Evolutionary conservation across 2,797 vertebrate genomes (phyloP), one percentile per base, ranked within the genome.

Genomic region (Chaunax sp.): DNA sequence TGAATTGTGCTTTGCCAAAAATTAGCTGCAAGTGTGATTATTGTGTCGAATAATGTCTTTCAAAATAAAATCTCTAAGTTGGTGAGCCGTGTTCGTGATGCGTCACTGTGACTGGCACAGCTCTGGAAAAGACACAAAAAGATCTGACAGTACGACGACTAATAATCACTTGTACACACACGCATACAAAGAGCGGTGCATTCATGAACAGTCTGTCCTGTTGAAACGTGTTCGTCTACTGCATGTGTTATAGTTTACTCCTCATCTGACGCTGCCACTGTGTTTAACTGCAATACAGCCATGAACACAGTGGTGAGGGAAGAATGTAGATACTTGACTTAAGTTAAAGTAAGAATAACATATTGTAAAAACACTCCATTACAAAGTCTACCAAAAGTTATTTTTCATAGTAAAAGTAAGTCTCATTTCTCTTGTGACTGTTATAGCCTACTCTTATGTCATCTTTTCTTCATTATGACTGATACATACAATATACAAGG

Each of bases 161-260:
- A 33, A 71, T 72, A 47, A 47, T 25, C 15, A 35, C 47, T 54
- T 64, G 49, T 28, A 58, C 59, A 61, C 49, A 49, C 35, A 37
- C n/a, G n/a, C n/a, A n/a, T 35, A 10, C 9, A 11, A 35, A 2
- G 3, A 30, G 3, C n/a, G n/a, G n/a, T n/a, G n/a, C 12, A 38
- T 38, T 60, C 12, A 23, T 18, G 16, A 62, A 47, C 37, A 33
- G n/a, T 43, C 18, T 16, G 20, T 41, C 43, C 28, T 56, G 40
- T 18, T 18, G 20, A 46, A 40, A 30, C 19, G 12, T 49, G 20
- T 46, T 55, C 16, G 9, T 46, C 2, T 54, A 19, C 16, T 53
- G 20, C 14, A 47, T 52, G 38, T 16, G 5, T n/a, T 22, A 8
- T 10, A 14, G 22, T 25, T 41, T 43, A 10, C 2, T 38, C 19